phyloP scores from a whole-genome alignment of 2,797 vertebrate genomes.

The Lates japonicus region DNA sequence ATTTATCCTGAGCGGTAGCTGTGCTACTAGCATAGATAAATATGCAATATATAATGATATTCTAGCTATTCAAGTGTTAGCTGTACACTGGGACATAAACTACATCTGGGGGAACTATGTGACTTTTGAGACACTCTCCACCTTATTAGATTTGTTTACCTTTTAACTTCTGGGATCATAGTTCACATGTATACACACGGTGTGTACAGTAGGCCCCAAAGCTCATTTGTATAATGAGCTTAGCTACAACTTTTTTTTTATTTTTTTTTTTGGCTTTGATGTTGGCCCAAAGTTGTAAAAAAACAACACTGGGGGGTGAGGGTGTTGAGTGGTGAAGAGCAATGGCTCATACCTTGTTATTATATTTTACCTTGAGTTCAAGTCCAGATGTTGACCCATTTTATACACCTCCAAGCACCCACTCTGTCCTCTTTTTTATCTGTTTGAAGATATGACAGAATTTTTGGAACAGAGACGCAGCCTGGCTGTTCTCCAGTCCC shows the following conservation, averaged over 20 bases:
- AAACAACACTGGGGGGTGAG: background rate
- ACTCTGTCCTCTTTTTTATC: background rate
- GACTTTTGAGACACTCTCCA: constrained; percentile 13
- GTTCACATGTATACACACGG: constrained; percentile 28
- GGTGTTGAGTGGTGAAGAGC: background rate
- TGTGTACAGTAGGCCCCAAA: constrained; percentile 35
- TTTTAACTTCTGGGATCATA: constrained; percentile 50
- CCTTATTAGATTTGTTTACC: constrained; percentile 64
- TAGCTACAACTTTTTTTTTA: constrained; percentile 18
- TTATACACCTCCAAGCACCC: background rate
- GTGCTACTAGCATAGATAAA: background rate
- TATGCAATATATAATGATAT: background rate
- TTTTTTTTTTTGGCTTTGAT: constrained; percentile 60
- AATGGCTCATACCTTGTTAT: constrained; percentile 21
- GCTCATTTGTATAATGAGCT: constrained; percentile 76
- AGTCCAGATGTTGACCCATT: constrained; percentile 5
- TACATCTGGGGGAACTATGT: background rate
- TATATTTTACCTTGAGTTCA: constrained; percentile 12
- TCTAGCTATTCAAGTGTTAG: background rate
- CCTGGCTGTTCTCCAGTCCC: background rate
- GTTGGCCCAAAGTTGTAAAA: constrained; percentile 52
- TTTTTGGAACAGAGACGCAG: background rate
- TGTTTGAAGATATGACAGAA: constrained; percentile 10
- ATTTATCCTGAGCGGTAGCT: background rate
- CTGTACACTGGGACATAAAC: background rate